phyloP scores from a whole-genome alignment of 2,797 vertebrate species.

The Capromys pilorides region DNA sequence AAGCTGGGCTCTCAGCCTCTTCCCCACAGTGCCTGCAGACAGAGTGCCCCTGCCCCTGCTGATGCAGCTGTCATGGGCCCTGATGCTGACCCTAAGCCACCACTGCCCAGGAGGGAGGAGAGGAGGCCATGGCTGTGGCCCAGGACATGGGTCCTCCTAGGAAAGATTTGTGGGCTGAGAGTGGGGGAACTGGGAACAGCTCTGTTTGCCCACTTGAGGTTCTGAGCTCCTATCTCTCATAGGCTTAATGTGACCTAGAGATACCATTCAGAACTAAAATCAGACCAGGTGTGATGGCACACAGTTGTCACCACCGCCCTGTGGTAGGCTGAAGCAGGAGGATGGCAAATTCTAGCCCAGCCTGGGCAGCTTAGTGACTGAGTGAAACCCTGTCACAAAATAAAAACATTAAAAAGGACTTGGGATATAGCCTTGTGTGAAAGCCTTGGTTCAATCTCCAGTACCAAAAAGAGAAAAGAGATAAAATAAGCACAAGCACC shows the following conservation, averaged over 20 bases:
- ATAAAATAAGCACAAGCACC: background rate
- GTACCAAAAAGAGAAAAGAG: background rate
- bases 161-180: too few relatives aligned
- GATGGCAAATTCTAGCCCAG: background rate
- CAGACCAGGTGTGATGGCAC: background rate
- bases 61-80: rapidly evolving
- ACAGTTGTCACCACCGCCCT: background rate
- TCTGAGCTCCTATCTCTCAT: background rate
- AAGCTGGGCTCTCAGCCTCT: too few relatives aligned
- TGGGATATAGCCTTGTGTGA: background rate
- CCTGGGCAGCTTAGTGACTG: background rate
- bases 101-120: rapidly evolving
- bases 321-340: background rate
- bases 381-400: background rate
- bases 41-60: too few relatives aligned
- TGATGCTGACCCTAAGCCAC: background rate
- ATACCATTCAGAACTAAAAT: background rate
- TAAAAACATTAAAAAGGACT: background rate
- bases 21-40: rapidly evolving
- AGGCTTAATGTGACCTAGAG: background rate
- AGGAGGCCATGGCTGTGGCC: too few relatives aligned
- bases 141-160: too few relatives aligned
- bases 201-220: background rate
- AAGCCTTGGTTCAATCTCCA: background rate
- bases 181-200: background rate